These are phyloP conservation scores for Chelmon rostratus DNA, from an alignment of 2,797 vertebrate species.

Conservation along the genomic window DNA sequence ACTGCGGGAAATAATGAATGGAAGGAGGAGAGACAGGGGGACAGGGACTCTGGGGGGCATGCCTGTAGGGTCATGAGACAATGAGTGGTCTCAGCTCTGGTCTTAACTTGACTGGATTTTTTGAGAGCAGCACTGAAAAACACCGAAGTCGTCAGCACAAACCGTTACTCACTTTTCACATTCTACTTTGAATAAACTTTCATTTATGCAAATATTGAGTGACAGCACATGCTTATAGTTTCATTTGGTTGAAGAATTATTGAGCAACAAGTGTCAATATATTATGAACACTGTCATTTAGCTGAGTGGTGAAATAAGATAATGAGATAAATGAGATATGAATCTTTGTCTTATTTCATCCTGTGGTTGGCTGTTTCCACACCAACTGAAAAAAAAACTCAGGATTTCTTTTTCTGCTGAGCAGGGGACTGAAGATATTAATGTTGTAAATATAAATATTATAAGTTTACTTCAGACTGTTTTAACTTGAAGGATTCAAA, in stretches of 20 bases:
- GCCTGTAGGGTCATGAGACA: neutral
- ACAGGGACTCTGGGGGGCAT: neutral
- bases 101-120: too few species aligned
- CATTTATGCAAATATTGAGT: too few species aligned
- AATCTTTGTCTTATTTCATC: neutral
- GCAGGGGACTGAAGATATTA: too few species aligned
- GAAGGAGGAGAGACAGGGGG: neutral
- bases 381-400: neutral
- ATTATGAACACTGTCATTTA: neutral
- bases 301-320: neutral
- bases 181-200: too few species aligned
- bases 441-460: neutral
- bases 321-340: neutral
- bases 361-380: neutral
- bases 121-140: too few species aligned
- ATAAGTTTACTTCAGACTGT: neutral
- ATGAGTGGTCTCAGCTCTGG: too few species aligned
- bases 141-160: too few species aligned
- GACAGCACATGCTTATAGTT: too few species aligned
- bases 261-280: too few species aligned
- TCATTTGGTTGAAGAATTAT: too few species aligned
- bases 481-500: neutral
- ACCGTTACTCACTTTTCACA: too few species aligned
- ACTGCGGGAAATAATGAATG: slow-evolving; percentile 25
- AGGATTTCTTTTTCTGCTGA: neutral